phyloP scores from a whole-genome alignment of 2,113 vertebrate genomes.

The Tupaia chinensis region DNA sequence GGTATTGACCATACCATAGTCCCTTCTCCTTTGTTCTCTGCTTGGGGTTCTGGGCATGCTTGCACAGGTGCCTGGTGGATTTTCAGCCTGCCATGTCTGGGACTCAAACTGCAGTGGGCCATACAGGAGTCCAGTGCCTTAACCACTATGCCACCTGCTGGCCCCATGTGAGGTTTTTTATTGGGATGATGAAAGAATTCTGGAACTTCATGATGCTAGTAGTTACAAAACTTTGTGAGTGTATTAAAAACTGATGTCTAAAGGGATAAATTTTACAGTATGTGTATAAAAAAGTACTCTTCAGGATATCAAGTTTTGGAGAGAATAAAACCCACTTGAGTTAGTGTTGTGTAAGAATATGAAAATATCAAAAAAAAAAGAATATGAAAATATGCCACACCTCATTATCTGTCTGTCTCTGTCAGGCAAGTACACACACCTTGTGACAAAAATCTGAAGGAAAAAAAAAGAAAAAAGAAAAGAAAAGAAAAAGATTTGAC shows the following conservation, averaged over 20 bases:
- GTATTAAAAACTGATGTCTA: constrained; percentile 23
- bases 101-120: no score
- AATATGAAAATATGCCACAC: constrained; percentile 42
- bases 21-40: no score
- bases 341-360: constrained; percentile 46
- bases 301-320: constrained; percentile 21
- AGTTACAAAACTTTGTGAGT: not conserved
- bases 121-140: no score
- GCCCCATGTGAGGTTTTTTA: constrained; percentile 16
- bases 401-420: not conserved
- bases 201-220: constrained; percentile 26
- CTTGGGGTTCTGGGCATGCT: no score
- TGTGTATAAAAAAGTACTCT: not conserved
- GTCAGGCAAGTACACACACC: no score
- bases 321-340: not conserved
- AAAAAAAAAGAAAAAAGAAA: no score
- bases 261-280: constrained; percentile 23
- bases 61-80: no score
- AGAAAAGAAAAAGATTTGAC: constrained; percentile 47
- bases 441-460: no score
- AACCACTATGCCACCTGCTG: no score
- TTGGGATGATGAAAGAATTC: constrained; percentile 47
- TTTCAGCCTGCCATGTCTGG: no score
- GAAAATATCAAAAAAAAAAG: not conserved
- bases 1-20: no score